These are phyloP conservation scores for Bombus cullumanus DNA, from an alignment of 1,140 invertebrate genomes.

Conservation along the genomic window DNA sequence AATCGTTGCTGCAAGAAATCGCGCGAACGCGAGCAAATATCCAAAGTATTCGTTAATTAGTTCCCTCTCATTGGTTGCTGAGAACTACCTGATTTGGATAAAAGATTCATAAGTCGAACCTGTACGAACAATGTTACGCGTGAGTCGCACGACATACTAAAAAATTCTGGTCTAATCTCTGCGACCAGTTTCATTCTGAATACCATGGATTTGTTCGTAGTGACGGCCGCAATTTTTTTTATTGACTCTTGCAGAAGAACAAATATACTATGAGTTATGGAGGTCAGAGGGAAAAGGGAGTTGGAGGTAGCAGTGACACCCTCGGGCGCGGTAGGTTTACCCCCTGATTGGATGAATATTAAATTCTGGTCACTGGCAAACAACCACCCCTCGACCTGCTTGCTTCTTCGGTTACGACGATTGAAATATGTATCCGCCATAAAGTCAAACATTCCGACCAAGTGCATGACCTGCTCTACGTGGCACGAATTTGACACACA, in stretches of 20 bases:
- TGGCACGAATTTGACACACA: constrained; percentile 71
- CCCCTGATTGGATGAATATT: constrained; percentile 79
- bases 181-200: not conserved
- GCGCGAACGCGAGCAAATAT: not conserved
- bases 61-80: not conserved
- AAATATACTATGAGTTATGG: constrained; percentile 66
- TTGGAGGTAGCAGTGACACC: constrained; percentile 58
- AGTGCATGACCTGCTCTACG: constrained; percentile 72
- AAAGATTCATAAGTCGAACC: not conserved
- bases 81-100: not conserved
- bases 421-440: constrained; percentile 79
- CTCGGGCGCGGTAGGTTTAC: constrained; percentile 58
- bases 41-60: not conserved
- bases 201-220: not conserved
- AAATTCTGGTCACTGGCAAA: constrained; percentile 79
- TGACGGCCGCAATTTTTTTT: constrained; percentile 63
- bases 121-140: too few relatives aligned
- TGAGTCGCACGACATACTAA: not conserved
- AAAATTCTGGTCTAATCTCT: not conserved
- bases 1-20: not conserved
- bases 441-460: constrained; percentile 75
- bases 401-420: constrained; percentile 70
- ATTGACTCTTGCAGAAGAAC: constrained; percentile 63
- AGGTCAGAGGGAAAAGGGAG: constrained; percentile 49
- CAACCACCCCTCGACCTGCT: constrained; percentile 62